A percentile compares a stretch with the other conserved stretches of the same genome.
phyloP scores from a whole-genome alignment of 2,888 invertebrate genomes.

The Lepetodrilus schrolli region DNA sequence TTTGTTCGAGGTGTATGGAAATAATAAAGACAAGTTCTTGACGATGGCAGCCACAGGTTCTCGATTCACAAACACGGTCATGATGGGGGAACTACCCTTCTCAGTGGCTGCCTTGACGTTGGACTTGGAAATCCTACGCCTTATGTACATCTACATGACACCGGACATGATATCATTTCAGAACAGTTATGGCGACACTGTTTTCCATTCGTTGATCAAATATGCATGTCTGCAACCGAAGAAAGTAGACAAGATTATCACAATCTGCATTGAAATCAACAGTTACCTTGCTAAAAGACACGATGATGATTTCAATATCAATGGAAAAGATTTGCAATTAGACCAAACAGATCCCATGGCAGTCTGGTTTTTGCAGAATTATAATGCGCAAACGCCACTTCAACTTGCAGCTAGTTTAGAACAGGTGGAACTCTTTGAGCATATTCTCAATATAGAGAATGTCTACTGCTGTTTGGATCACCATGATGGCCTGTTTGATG shows the following conservation, averaged over 20 bases:
- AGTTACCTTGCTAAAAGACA: neutral
- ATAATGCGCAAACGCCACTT: slow-evolving; percentile 49
- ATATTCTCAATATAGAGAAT: slow-evolving; percentile 48
- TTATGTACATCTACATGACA: slow-evolving; percentile 42
- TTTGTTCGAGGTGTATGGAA: slow-evolving; percentile 26
- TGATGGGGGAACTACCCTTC: slow-evolving; percentile 56
- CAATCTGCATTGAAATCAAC: neutral
- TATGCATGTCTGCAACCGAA: slow-evolving; percentile 50
- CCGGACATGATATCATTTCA: slow-evolving; percentile 17
- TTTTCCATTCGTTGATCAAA: slow-evolving; percentile 49
- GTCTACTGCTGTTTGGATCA: slow-evolving; percentile 57
- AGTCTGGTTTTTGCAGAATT: slow-evolving; percentile 57
- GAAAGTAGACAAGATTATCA: slow-evolving; percentile 32
- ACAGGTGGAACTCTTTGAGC: slow-evolving; percentile 48
- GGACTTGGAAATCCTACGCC: slow-evolving; percentile 45
- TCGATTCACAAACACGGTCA: slow-evolving; percentile 51
- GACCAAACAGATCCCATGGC: slow-evolving; percentile 31
- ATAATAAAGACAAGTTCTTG: slow-evolving; percentile 26
- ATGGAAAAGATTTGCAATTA: neutral
- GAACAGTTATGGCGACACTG: slow-evolving; percentile 52
- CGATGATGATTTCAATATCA: neutral
- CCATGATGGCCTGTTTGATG: slow-evolving; percentile 61
- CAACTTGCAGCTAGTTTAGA: slow-evolving; percentile 54
- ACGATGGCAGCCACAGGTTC: slow-evolving; percentile 44
- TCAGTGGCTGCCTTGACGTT: slow-evolving; percentile 54